Base-by-base conservation (phyloP, 2,888 invertebrate species). In the Mechanitis messenoides region DNA sequence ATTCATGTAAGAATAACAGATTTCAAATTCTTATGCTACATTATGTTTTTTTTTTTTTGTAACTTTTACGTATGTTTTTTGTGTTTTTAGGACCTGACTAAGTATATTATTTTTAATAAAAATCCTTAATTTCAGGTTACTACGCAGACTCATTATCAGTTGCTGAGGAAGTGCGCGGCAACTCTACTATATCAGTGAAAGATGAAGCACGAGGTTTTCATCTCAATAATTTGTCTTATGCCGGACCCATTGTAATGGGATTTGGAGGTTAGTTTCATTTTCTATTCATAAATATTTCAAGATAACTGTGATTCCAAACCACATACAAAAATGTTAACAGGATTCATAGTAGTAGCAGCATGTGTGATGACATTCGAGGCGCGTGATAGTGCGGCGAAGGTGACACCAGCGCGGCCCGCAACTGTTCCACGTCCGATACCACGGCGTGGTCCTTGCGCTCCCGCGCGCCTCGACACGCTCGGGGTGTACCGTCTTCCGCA, bases 351-450 rank as follows among this genome's bases (percentile, higher is more conserved):
- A 50, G 98, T 98, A 33, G 97, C 98, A 42, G 97, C 98, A 0
- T 98, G 98, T 79, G 98, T 99, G 59, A 97, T 98, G 95, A 98
- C 98, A n/a, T 97, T 98, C 79, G 98, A 98, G 80, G 97, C 97
- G 0, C 92, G 98, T 3, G 98, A 98, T 84, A 96, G 96, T 66
- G 96, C 98, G 0, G 96, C 97, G 0, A 88, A 88, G 62, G 96
- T 98, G 59, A 96, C 96, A 20, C 97, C 97, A 1, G 96, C 96
- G 45, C 92, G 91, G 72, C 79, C 91, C 66, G 88, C 89, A 60
- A 81, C 91, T 55, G 77, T 92, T 65, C 91, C 91, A 5, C 90
- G 92, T 9, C 91, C 91, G 7, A 74, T 91, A n/a, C 79, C 89
- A 68, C 72, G 92, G 67, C 76, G 92, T 74, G 75, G 91, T 20